Evolutionary conservation across 53 echinoderm and acorn worm genomes (phyloP).

Genomic region (Stichopus horrens): DNA sequence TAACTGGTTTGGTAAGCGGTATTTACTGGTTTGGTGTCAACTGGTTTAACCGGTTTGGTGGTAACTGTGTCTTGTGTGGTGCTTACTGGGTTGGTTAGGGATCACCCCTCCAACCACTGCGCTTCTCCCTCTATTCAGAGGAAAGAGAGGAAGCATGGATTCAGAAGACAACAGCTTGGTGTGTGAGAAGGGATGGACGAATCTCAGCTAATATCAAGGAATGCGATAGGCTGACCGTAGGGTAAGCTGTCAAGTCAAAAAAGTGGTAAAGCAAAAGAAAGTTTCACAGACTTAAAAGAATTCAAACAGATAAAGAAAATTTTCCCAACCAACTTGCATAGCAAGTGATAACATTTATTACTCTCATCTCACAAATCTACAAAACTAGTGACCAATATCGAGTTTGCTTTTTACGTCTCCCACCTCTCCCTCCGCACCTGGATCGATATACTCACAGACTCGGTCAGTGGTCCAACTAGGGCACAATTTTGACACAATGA

Average conservation of each 20-base stretch:
- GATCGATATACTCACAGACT: no score
- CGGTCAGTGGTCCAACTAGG: no score
- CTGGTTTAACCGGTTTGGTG: background rate
- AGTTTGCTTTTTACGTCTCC: no score
- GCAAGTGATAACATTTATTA: no score
- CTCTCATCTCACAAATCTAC: no score
- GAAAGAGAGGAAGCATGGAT: background rate
- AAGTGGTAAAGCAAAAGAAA: background rate
- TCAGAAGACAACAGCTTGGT: background rate
- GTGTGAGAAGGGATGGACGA: background rate
- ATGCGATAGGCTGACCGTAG: background rate
- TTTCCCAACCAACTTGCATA: background rate
- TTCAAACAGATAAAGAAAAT: background rate
- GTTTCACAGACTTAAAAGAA: background rate
- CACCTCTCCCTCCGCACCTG: no score
- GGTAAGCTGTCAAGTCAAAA: background rate
- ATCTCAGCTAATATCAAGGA: background rate
- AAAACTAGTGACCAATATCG: no score
- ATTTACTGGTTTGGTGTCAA: background rate
- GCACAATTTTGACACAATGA: no score
- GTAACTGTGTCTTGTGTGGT: background rate
- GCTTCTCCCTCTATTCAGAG: background rate
- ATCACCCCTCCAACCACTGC: background rate
- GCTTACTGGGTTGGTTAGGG: background rate
- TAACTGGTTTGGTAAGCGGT: background rate